Base-by-base conservation (phyloP, 1,140 invertebrate genomes). In the Coptotermes formosanus region DNA sequence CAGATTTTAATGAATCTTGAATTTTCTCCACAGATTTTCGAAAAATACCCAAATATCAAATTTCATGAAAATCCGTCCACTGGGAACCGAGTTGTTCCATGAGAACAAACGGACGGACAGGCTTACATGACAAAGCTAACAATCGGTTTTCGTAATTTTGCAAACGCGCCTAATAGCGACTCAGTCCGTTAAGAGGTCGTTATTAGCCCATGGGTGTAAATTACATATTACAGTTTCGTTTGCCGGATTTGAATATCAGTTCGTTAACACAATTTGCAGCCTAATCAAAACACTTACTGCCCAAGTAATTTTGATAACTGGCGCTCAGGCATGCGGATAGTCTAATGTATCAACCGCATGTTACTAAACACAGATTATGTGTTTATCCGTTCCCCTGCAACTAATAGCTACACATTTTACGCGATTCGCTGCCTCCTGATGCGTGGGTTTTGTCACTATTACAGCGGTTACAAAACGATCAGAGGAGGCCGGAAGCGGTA, bases 211-310 rank as follows among this genome's bases (percentile, higher is more conserved):
- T 75, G 64, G n/a, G 64, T 75, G n/a, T 75, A 30, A 75, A 75
- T 75, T 75, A 30, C 64, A 7, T n/a, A 30, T 8, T 16, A 7
- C 14, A 30, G 19, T 75, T 25, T 75, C 25, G 6, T n/a, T 75
- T 30, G 11, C 25, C 7, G n/a, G 1, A 30, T n/a, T 75, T 75
- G 64, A 75, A 75, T 75, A 75, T 75, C 64, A 30, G 14, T 8
- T 30, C 64, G 25, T 30, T 75, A 75, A 75, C 64, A 16, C n/a
- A 0, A 6, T 75, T 75, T 3, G n/a, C 25, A 30, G 64, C 0
- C n/a, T 75, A 75, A 75, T 75, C 25, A 75, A 75, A 75, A 75
- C n/a, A 75, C 25, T 75, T 75, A 75, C 64, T 75, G 64, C n/a
- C 25, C 64, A 75, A n/a, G 64, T 75, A 75, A 75, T 75, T 75